These are phyloP conservation scores for Dysidea cf. avara DNA, from an alignment of 37 sponge, comb jelly and placozoan genomes.

Conservation along the genomic window DNA sequence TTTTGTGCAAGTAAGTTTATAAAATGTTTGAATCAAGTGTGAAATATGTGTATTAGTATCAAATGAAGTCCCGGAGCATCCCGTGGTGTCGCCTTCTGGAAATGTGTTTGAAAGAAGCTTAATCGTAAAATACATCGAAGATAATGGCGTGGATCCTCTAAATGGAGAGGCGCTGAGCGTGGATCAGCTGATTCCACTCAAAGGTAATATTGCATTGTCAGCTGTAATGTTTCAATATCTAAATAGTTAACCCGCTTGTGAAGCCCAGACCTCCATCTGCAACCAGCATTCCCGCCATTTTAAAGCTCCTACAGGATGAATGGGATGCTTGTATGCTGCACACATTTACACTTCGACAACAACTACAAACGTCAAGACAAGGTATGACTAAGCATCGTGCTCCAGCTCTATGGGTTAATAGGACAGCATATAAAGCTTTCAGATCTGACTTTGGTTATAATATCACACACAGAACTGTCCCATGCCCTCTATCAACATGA, in stretches of 20 bases:
- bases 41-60: conserved; percentile 45
- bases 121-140: conserved; percentile 85
- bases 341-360: conserved; percentile 95
- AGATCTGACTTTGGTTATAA: no score
- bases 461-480: conserved; percentile 91
- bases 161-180: conserved; percentile 88
- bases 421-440: no score
- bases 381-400: conserved; percentile 32
- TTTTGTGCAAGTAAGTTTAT: conserved; percentile 81
- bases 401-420: no score
- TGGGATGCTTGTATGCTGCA: conserved; percentile 99
- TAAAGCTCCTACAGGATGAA: conserved; percentile 97
- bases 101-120: conserved; percentile 93
- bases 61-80: conserved; percentile 95
- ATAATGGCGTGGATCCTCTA: conserved; percentile 92
- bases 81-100: conserved; percentile 93
- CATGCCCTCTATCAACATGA: conserved; percentile 99
- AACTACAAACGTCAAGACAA: conserved; percentile 96
- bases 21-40: no score
- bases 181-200: conserved; percentile 86
- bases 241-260: conserved; percentile 72
- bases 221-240: background rate
- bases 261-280: conserved; percentile 97
- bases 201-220: conserved; percentile 46
- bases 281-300: conserved; percentile 98